Conservation (phyloP, 2,113 vertebrate species). For the Fulica atra region DNA sequence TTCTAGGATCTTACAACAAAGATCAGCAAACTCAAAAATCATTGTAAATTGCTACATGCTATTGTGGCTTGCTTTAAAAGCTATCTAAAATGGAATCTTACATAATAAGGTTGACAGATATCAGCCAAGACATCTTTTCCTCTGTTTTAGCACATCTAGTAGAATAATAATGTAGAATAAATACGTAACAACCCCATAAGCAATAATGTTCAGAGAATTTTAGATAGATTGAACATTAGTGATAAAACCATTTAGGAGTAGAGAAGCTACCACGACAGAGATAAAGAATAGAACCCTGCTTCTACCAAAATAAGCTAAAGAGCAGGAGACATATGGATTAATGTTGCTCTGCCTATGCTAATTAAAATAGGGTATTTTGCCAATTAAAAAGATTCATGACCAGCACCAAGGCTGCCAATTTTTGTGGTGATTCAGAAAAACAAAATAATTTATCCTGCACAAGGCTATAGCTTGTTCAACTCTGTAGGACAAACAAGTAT, state of each 20-base stretch:
- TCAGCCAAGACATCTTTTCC: neutral
- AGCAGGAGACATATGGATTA: neutral
- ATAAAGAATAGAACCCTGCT: neutral
- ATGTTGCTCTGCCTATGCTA: neutral
- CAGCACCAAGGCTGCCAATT: neutral
- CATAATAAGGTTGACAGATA: neutral
- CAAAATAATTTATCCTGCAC: neutral
- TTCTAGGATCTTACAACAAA: conserved; percentile 18
- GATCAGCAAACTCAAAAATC: conserved; percentile 42
- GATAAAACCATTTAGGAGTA: neutral
- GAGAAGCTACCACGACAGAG: neutral
- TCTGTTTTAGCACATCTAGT: neutral
- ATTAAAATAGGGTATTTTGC: neutral
- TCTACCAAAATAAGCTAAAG: neutral
- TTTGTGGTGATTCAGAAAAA: neutral
- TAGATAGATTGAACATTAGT: neutral
- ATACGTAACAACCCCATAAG: neutral
- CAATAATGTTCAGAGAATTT: neutral
- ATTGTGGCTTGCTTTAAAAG: conserved; percentile 31
- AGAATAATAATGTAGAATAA: neutral
- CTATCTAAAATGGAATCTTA: conserved; percentile 18
- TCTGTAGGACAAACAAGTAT: neutral
- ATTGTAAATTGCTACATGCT: conserved; percentile 17
- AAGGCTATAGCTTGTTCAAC: neutral
- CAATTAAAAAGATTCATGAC: neutral